These are phyloP conservation scores for Sympetrum striolatum DNA, from an alignment of 2,888 invertebrate genomes.

Conservation along the genomic window DNA sequence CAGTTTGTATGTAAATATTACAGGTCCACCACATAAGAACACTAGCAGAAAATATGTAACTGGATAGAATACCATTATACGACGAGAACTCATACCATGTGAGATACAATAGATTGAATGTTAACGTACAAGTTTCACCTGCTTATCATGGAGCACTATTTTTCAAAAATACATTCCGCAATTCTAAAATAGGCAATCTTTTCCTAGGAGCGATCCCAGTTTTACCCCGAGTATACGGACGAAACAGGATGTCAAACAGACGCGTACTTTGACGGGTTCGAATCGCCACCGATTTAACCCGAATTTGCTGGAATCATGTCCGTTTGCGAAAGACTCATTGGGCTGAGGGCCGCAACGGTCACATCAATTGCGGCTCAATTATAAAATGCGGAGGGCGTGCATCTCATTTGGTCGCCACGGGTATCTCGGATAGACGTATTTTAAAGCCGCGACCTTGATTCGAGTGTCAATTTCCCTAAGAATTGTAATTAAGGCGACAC, in stretches of 20 bases:
- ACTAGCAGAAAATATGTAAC: too few relatives aligned
- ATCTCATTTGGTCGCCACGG: neutral
- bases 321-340: too few relatives aligned
- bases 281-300: neutral
- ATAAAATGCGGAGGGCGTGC: neutral
- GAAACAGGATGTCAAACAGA: slow-evolving; percentile 32
- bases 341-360: neutral
- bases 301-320: too few relatives aligned
- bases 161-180: neutral
- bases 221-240: neutral
- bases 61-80: too few relatives aligned
- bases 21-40: too few relatives aligned
- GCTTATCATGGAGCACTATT: neutral
- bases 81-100: too few relatives aligned
- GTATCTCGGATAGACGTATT: neutral
- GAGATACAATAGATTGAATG: too few relatives aligned
- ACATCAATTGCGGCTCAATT: neutral
- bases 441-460: neutral
- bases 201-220: neutral
- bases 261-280: neutral
- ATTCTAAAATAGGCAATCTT: neutral
- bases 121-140: neutral
- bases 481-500: neutral
- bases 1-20: too few relatives aligned
- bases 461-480: neutral